Base-by-base conservation (phyloP, 2,113 vertebrate genomes). In the Hiodon alosoides region DNA sequence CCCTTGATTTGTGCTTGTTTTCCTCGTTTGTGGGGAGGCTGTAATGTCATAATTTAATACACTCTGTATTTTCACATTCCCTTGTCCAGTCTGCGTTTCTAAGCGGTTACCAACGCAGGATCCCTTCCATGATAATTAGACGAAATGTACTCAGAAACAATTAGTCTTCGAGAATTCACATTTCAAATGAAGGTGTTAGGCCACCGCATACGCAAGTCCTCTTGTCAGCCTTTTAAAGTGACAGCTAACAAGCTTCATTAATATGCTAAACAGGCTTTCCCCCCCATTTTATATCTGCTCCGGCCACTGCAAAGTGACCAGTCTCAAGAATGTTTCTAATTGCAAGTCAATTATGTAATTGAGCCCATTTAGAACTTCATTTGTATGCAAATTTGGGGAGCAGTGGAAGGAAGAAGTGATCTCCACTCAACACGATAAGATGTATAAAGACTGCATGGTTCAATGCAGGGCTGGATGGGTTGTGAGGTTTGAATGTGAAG, bases 321-420 rank as follows among this genome's bases (percentile, higher is more conserved):
- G 84, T 73, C 89, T 86, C 84, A 80, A 84, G 88, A 90, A 91
- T 88, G 86, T 90, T 90, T 91, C 85, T 93, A 93, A 92, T 92
- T 93, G 90, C 85, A 81, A 93, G 91, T 92, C 91, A 93, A 93
- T 92, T 93, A 91, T 93, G 90, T 90, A 90, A 91, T 91, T 90
- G 90, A 92, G 90, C 88, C 83, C 86, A 81, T 90, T 93, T 90
- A 87, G 88, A 90, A 91, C 87, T 93, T 92, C 90, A 93, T 93
- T 93, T 93, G 90, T 92, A 93, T 93, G 91, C 90, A 92, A 93
- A 93, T 93, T 67, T 68, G 50, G 79, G 81, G 80, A 81, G 76
- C 75, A 79, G 76, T 76, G 79, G 81, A 79, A 72, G 70, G 57
- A 11, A 59, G 57, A 77, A 79, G 72, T 79, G 81, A 80, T 82